A percentile compares a stretch with the other conserved stretches of the same genome.
phyloP scores from a whole-genome alignment of 2,113 vertebrate genomes.

The Takifugu flavidus region DNA sequence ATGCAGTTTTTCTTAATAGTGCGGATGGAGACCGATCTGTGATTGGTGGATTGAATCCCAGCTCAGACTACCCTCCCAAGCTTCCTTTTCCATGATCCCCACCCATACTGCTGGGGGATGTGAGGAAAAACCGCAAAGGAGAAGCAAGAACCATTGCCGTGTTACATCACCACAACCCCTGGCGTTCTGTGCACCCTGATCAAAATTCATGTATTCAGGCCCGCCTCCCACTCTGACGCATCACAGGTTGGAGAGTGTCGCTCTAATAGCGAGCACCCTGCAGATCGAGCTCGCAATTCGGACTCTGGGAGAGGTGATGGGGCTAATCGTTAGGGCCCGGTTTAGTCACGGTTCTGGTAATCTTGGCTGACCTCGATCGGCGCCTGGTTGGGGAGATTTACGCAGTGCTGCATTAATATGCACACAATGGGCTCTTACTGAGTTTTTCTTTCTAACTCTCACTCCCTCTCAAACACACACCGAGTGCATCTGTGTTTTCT shows the following conservation, averaged over 20 bases:
- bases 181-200: constrained; percentile 42
- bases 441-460: constrained; percentile 11
- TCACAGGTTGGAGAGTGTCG: constrained; percentile 29
- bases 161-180: constrained; percentile 53
- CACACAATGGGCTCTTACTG: constrained; percentile 29
- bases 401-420: constrained; percentile 64
- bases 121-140: constrained; percentile 7
- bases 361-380: constrained; percentile 68
- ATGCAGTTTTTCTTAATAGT: constrained; percentile 37
- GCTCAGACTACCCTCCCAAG: neutral
- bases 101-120: constrained; percentile 26
- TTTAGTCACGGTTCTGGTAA: constrained; percentile 68
- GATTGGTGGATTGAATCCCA: constrained; percentile 1
- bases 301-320: constrained; percentile 7
- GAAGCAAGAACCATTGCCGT: constrained; percentile 40
- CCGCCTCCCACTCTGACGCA: constrained; percentile 39
- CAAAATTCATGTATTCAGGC: constrained; percentile 64
- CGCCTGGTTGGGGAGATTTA: constrained; percentile 48
- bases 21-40: constrained; percentile 1
- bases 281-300: constrained; percentile 4
- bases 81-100: constrained; percentile 20
- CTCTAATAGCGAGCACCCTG: constrained; percentile 44
- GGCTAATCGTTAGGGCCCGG: constrained; percentile 33
- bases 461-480: neutral
- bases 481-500: too few species aligned